These are phyloP conservation scores for Agelaius tricolor DNA, from an alignment of 2,113 vertebrate species.

Conservation along the genomic window DNA sequence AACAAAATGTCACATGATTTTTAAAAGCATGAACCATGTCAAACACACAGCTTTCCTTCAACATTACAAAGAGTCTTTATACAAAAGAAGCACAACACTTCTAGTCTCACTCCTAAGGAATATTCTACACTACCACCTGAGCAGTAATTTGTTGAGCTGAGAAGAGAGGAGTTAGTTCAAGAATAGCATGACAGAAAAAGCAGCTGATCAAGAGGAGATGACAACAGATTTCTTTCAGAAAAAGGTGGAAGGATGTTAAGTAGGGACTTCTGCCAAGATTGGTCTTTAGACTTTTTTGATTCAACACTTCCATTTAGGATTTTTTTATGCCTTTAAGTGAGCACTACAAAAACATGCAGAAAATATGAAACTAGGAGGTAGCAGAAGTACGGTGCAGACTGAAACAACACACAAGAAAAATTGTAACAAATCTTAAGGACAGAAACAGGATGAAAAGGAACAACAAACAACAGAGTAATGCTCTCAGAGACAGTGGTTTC, in stretches of 20 bases:
- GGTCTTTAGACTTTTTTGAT: background rate
- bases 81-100: background rate
- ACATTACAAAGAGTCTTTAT: background rate
- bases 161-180: background rate
- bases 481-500: background rate
- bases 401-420: background rate
- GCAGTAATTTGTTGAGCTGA: background rate
- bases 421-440: background rate
- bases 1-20: background rate
- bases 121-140: background rate
- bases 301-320: background rate
- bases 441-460: background rate
- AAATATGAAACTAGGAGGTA: background rate
- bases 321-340: background rate
- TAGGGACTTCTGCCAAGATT: background rate
- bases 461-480: background rate
- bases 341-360: background rate
- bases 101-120: background rate
- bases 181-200: background rate
- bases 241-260: constrained; percentile 37
- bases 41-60: background rate
- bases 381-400: background rate
- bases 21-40: background rate
- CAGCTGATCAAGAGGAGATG: background rate
- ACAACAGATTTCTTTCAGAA: constrained; percentile 33